Conservation (phyloP, 1,140 invertebrate genomes). For the Augochlora pura region DNA sequence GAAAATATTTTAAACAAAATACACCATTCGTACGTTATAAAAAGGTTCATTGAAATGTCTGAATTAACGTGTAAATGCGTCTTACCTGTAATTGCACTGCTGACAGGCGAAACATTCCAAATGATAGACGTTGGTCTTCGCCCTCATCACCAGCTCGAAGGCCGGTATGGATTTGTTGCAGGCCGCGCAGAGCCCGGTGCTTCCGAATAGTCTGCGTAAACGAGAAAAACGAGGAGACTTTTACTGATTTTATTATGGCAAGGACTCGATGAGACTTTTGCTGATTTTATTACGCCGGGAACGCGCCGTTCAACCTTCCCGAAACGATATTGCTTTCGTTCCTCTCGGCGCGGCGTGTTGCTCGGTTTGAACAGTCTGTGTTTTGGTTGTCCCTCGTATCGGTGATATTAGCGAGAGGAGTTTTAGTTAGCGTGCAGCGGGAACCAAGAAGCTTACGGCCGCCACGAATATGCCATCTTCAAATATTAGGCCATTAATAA, state of each 20-base stretch:
- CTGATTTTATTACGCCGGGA: not conserved
- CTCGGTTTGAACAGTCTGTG: not conserved
- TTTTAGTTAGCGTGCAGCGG: conserved; percentile 11
- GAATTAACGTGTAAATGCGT: not conserved
- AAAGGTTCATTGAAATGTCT: not conserved
- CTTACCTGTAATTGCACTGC: conserved; percentile 96
- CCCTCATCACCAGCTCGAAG: conserved; percentile 98
- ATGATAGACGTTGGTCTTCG: conserved; percentile 96
- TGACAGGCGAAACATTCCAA: conserved; percentile 98
- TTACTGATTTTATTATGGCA: not conserved
- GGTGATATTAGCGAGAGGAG: conserved; percentile 29
- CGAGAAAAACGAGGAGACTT: not conserved
- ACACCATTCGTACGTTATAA: no score
- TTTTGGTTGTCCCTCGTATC: not conserved
- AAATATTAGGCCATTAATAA: conserved; percentile 78
- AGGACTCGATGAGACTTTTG: not conserved
- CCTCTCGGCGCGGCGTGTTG: not conserved
- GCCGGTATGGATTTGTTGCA: conserved; percentile 96
- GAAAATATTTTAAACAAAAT: no score
- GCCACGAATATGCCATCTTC: conserved; percentile 74
- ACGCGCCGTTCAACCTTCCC: not conserved
- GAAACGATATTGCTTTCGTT: not conserved
- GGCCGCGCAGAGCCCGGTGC: conserved; percentile 94
- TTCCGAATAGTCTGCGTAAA: conserved; percentile 90
- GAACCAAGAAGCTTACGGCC: conserved; percentile 70